Evolutionary conservation across 2,797 vertebrate genomes (phyloP), one percentile per base, ranked within the genome.

Genomic region (Hippocampus kuda): DNA sequence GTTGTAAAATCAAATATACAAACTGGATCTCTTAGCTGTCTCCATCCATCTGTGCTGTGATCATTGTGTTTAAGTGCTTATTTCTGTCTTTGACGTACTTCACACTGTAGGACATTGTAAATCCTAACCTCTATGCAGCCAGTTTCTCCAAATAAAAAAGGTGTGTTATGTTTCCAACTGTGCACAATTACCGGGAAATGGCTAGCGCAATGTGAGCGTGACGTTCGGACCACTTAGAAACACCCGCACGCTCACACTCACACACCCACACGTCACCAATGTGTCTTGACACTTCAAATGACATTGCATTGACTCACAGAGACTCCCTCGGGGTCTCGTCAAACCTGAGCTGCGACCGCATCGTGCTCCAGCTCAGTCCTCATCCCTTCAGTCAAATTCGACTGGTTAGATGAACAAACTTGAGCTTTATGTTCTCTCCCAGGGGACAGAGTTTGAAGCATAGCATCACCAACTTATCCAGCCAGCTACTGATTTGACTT

Each of bases 161-260:
- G 68, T 77, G 74, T 42, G 65, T 73, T 75, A 69, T 67, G 53
- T 56, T 61, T 79, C 76, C 77, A 83, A 74, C 72, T 79, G 77
- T 70, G 77, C 74, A 75, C 65, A 61, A 48, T 59, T 74, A 69
- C 68, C 75, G 75, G 64, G 74, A 84, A 81, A 86, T 69, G 66
- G 76, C 38, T 72, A 38, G 20, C 69, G 63, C 64, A 51, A 65
- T 60, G 70, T 68, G 71, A 75, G 68, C 8, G 62, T 46, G 70
- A 63, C 63, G 74, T 81, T 79, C 77, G 27, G 63, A 56, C 69
- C n/a, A 11, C 42, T 46, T 34, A 65, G 65, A 77, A 54, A 51
- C 5, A n/a, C 69, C 7, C 34, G 34, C 34, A 38, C 7, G 64
- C 57, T 72, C 30, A 41, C 73, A 57, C 49, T 7, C 49, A 22